Base-by-base conservation (phyloP, 1,140 invertebrate genomes). In the Phenacoccus solenopsis region DNA sequence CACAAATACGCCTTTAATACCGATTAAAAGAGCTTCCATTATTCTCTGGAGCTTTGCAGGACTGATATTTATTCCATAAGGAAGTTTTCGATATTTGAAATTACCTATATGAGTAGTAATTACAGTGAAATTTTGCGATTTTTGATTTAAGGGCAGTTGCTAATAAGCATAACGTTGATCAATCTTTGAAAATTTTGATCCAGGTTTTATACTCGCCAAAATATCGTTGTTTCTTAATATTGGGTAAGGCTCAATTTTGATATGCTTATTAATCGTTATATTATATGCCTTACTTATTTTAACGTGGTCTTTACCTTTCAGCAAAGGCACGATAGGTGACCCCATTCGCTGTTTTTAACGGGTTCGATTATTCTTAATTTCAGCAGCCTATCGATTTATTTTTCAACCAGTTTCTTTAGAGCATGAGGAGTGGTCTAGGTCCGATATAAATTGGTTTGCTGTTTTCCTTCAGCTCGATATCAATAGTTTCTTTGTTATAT, bases 11-110 rank as follows among this genome's bases (percentile, higher is more conserved):
- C 72, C 74, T 38, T 73, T 72, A 2, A 79, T 57, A 27, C 73
- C 73, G 27, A 10, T 30, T 7, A 82, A 69, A 1, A 79, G 71
- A 70, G 76, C 72, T 57, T 82, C 80, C 27, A 84, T 81, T 20
- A 78, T 74, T 70, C 77, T 64, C 74, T 84, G 81, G 70, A 83
- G 84, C 70, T 80, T 77, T 9, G 75, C 74, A 20, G 38, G 38
- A n/a, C 38, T n/a, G 3, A 49, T 49, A 16, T n/a, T 49, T 9
- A 49, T 9, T 16, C 38, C 81, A 76, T 81, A 84, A 4, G 75
- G 76, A 12, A 82, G 57, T 64, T 77, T 64, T 68, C 76, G 77
- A 72, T 78, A 77, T 64, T 70, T 21, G 67, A 76, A 82, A 12
- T 76, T 73, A 27, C 78, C 76, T 72, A 73, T 72, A 72, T 76